Conservation (phyloP, 2,113 vertebrate species). For the Pelobates fuscus region DNA sequence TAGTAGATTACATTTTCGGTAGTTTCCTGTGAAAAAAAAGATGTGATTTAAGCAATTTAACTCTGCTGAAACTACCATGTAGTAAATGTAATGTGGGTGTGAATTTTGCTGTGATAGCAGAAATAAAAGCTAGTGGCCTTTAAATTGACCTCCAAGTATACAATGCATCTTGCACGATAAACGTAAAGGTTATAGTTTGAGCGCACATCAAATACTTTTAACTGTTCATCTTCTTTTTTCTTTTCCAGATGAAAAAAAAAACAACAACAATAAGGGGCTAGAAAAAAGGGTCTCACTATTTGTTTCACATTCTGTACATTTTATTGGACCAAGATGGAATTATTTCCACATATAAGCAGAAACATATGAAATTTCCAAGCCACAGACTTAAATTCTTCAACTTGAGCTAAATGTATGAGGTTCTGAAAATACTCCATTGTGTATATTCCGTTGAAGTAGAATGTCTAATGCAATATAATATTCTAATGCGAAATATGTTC, state of each 20-base stretch:
- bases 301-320: constrained; percentile 44
- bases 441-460: not conserved
- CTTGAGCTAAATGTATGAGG: not conserved
- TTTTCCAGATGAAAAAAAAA: not conserved
- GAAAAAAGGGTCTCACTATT: constrained; percentile 14
- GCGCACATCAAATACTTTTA: too few species aligned
- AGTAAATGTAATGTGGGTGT: too few species aligned
- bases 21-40: too few species aligned
- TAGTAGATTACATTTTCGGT: too few species aligned
- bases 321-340: constrained; percentile 45
- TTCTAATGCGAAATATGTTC: not conserved
- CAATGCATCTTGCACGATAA: too few species aligned
- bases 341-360: constrained; percentile 37
- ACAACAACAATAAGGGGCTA: not conserved
- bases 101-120: too few species aligned
- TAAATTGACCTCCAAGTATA: too few species aligned
- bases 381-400: constrained; percentile 20
- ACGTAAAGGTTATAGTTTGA: too few species aligned
- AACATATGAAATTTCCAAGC: constrained; percentile 31
- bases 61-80: too few species aligned
- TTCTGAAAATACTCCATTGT: constrained; percentile 20
- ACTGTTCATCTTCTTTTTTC: not conserved
- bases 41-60: too few species aligned
- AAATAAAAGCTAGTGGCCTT: too few species aligned
- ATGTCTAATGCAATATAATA: too few species aligned